Evolutionary conservation across 2,797 vertebrate species (phyloP), one percentile per base, ranked within the genome.

Genomic region (Alfaro cultratus): DNA sequence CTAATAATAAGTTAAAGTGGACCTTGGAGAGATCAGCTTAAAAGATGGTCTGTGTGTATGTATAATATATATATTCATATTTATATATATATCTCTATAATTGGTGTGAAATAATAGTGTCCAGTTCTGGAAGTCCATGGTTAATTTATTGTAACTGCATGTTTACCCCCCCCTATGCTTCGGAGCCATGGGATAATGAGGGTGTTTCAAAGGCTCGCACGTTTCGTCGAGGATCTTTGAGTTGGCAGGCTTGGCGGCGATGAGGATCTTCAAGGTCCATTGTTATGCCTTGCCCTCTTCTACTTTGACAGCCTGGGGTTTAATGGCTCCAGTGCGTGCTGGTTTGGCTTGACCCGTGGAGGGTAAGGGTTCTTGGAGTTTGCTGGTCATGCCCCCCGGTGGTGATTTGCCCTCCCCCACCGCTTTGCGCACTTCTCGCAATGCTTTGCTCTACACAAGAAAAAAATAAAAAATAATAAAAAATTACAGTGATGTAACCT

Each of bases 281-380:
- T 87, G 79, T 93, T 96, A 99, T 83, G 97, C 97, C 94, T 97
- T 97, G 91, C 97, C 97, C 93, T 98, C 97, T 94, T 99, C 98
- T 90, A 97, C 96, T 95, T 97, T 97, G 86, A 97, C 96, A 7
- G 96, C 95, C 93, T 97, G 97, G 88, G 98, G 97, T 95, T 99
- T 98, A 95, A 99, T 97, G 2, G 97, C 95, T 94, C 97, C 97
- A 0, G 97, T 97, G 88, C 97, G 97, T 88, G 96, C 94, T 41
- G 96, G 96, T 94, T 98, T 98, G 93, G 96, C 92, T 92, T 96
- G 97, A 76, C 96, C 80, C 6, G 86, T 39, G 79, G 94, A 82
- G 29, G 96, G 71, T 11, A 95, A 88, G 74, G 95, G 91, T 80
- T 99, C 98, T 89, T 97, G 97, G 92, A 98, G 95, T 92, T 97